Evolutionary conservation across 2,888 invertebrate species (phyloP).

Genomic region (Girardia tigrina): DNA sequence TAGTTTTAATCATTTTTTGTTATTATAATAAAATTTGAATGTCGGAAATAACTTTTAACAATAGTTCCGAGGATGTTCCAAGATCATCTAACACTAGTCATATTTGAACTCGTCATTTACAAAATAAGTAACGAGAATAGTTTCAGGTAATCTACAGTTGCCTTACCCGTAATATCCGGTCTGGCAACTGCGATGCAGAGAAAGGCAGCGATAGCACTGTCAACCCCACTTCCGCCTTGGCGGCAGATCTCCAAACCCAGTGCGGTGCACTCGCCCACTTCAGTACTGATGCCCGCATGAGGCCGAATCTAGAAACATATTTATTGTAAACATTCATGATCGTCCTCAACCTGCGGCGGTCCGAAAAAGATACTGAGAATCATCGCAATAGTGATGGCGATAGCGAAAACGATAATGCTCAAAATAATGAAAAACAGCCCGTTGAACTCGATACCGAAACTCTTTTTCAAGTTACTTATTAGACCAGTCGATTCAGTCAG

Average conservation of each 20-base stretch:
- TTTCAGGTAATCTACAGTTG: too few relatives aligned
- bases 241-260: background rate
- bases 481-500: background rate
- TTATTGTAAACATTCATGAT: background rate
- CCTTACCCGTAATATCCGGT: background rate
- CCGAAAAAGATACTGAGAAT: constrained; percentile 3
- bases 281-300: constrained; percentile 13
- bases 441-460: background rate
- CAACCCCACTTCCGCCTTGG: background rate
- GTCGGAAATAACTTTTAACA: too few relatives aligned
- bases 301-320: background rate
- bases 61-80: too few relatives aligned
- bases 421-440: constrained; percentile 12
- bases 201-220: background rate
- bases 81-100: too few relatives aligned
- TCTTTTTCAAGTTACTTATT: background rate
- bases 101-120: too few relatives aligned
- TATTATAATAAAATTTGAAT: too few relatives aligned
- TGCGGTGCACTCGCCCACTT: background rate
- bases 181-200: background rate
- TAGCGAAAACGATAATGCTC: constrained; percentile 8
- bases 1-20: too few relatives aligned
- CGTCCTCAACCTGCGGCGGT: background rate
- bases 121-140: too few relatives aligned
- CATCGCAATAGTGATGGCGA: background rate